Conservation (phyloP, 2,888 invertebrate species). For the Chrysolina haemoptera region DNA sequence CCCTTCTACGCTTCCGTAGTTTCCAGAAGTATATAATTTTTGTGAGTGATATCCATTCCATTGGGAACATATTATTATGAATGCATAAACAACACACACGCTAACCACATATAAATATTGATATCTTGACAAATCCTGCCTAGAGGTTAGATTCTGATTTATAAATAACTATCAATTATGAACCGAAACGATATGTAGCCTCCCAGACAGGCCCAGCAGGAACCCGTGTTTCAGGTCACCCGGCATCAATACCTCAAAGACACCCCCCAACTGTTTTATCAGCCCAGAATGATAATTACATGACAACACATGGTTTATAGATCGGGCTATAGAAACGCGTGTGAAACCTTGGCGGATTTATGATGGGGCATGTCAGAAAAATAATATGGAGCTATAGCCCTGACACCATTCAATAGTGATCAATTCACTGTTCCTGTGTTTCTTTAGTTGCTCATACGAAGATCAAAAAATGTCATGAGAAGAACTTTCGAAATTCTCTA, state of each 20-base stretch:
- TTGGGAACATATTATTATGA: too few species aligned
- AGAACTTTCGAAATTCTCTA: too few species aligned
- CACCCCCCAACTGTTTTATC: conserved; percentile 67
- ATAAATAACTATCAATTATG: conserved; percentile 61
- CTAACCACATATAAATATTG: conserved; percentile 41
- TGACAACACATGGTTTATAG: conserved; percentile 69
- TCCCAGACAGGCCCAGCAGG: conserved; percentile 64
- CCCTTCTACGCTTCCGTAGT: too few species aligned
- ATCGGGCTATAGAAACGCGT: conserved; percentile 51
- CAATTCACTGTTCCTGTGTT: too few species aligned
- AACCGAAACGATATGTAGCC: conserved; percentile 59
- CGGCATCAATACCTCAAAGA: conserved; percentile 65
- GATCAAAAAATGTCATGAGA: too few species aligned
- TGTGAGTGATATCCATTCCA: too few species aligned
- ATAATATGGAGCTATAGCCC: too few species aligned
- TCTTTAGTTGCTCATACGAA: too few species aligned
- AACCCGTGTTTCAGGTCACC: conserved; percentile 67
- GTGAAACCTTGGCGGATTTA: conserved; percentile 55
- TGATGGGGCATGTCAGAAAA: conserved; percentile 44
- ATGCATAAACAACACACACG: conserved; percentile 27
- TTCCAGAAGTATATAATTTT: too few species aligned
- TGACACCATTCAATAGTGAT: too few species aligned
- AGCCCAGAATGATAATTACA: conserved; percentile 68
- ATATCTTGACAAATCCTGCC: conserved; percentile 38
- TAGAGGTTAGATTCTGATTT: conserved; percentile 49